These are phyloP conservation scores for Limnephilus lunatus DNA, from an alignment of 2,888 invertebrate species.

Conservation along the genomic window DNA sequence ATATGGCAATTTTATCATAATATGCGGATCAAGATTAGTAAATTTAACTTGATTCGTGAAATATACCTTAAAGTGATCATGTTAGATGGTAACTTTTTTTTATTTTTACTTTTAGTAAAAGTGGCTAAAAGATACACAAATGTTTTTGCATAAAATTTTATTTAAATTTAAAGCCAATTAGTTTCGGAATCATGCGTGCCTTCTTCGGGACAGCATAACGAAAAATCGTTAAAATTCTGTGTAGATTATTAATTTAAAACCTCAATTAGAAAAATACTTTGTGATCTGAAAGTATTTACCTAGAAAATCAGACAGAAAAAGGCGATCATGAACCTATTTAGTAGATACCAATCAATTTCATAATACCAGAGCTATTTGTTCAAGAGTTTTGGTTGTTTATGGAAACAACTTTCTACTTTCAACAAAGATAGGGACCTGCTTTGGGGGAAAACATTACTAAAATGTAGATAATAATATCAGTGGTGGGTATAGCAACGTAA, in stretches of 20 bases:
- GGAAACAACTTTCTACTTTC: background rate
- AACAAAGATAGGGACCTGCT: background rate
- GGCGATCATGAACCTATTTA: too few species aligned
- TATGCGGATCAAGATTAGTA: background rate
- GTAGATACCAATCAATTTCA: too few species aligned
- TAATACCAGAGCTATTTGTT: background rate
- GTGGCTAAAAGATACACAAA: background rate
- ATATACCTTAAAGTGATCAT: background rate
- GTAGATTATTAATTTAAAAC: background rate
- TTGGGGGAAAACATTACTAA: background rate
- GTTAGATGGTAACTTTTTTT: too few species aligned
- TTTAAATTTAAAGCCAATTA: background rate
- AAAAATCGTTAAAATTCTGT: too few species aligned
- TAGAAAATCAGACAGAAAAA: too few species aligned
- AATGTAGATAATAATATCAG: background rate
- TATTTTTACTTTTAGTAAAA: background rate
- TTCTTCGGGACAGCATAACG: too few species aligned
- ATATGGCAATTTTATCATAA: background rate
- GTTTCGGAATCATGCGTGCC: background rate
- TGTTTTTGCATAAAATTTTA: background rate
- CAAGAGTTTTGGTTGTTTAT: background rate
- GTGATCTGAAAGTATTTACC: background rate
- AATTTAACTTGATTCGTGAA: background rate
- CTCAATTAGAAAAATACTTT: background rate
- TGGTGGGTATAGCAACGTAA: slow-evolving; percentile 30